Evolutionary conservation across 2,113 vertebrate genomes (phyloP).

Genomic region (Bothrops jararaca): DNA sequence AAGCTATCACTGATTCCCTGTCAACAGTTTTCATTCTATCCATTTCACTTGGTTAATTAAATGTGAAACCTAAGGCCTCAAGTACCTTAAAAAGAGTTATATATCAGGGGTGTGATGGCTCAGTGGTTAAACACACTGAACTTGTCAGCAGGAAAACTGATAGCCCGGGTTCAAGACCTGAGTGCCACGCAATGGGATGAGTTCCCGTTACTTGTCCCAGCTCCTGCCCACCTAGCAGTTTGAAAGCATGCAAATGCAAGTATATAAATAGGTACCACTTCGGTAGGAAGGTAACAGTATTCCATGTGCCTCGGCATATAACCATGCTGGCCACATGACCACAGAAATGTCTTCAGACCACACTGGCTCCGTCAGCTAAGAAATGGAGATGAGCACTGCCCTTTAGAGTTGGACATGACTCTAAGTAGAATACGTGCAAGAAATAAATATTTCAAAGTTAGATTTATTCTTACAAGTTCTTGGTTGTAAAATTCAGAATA

Average conservation of each 20-base stretch:
- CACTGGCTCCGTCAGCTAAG: not conserved
- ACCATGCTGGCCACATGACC: not conserved
- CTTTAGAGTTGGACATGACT: not conserved
- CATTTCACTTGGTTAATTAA: constrained; percentile 34
- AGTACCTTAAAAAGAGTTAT: not conserved
- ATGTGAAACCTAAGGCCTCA: constrained; percentile 4
- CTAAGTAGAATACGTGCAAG: not conserved
- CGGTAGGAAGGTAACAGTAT: not conserved
- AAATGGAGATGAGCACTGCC: not conserved
- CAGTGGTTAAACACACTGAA: not conserved
- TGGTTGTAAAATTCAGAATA: constrained; percentile 7
- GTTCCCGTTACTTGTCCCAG: not conserved
- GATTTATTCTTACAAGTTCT: constrained; percentile 23
- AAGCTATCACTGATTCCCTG: constrained; percentile 19
- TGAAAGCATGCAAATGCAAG: not conserved
- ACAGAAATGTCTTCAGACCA: not conserved
- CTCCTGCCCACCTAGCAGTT: not conserved
- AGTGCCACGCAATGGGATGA: not conserved
- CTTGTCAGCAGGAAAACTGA: not conserved
- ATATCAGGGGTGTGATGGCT: not conserved
- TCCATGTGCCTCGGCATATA: not conserved
- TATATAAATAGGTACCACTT: not conserved
- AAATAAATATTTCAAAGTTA: constrained; percentile 38
- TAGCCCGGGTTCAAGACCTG: not conserved
- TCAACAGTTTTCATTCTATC: constrained; percentile 19